phyloP scores from a whole-genome alignment of 2,113 vertebrate species.

The Callaeas wilsoni region DNA sequence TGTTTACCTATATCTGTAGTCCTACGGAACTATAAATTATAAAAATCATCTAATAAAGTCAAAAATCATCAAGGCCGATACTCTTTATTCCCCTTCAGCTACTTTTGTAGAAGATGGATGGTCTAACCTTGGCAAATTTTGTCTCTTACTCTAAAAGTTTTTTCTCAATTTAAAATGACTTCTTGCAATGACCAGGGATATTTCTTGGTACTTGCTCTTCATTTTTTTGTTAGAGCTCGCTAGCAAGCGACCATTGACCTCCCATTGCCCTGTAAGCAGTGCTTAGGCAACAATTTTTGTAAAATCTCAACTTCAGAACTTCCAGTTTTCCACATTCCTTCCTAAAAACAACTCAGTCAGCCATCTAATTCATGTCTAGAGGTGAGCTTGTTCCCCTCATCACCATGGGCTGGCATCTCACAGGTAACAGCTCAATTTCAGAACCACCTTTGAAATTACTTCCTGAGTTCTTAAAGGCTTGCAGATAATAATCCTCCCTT shows the following conservation, averaged over 20 bases:
- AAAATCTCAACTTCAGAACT: neutral
- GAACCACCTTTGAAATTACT: neutral
- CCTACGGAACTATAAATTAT: neutral
- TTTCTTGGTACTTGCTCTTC: neutral
- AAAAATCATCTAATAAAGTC: neutral
- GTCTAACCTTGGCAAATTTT: neutral
- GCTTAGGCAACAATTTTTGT: neutral
- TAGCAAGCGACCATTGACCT: neutral
- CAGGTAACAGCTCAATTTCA: neutral
- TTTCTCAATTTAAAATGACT: neutral
- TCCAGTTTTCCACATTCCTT: neutral
- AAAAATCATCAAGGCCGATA: neutral
- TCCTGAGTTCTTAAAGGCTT: neutral
- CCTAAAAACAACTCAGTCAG: neutral
- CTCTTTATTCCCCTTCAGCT: neutral
- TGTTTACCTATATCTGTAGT: neutral
- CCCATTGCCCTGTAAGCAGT: neutral
- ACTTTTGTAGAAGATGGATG: neutral
- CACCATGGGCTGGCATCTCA: neutral
- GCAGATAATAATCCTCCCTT: neutral
- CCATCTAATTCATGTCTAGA: neutral
- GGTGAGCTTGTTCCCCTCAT: neutral
- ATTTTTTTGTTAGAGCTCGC: neutral
- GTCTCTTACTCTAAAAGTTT: neutral
- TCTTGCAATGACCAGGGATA: neutral